A percentile compares a stretch with the other conserved stretches of the same genome.
Evolutionary conservation across 1,140 invertebrate species (phyloP).

Genomic region (Meloidogyne floridensis): DNA sequence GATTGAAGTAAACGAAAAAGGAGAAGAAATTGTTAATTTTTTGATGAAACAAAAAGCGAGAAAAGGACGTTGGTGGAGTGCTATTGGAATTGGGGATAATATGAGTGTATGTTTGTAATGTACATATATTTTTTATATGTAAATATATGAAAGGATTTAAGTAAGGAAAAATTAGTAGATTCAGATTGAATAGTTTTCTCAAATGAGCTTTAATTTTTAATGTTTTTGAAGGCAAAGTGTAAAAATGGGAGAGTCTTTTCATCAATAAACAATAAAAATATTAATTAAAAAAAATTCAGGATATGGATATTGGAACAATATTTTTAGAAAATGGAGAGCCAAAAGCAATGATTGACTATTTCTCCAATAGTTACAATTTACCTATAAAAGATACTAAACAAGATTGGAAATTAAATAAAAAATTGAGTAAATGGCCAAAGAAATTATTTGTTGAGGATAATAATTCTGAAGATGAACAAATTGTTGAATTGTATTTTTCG

Average conservation of each 20-base stretch:
- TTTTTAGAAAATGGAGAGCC: conserved; percentile 45
- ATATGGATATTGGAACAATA: conserved; percentile 54
- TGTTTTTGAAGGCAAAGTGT: no score
- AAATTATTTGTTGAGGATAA: conserved; percentile 29
- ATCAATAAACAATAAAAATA: background rate
- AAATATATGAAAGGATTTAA: no score
- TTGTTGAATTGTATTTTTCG: conserved; percentile 48
- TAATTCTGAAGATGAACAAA: conserved; percentile 27
- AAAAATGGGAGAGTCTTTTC: no score
- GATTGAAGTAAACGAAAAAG: conserved; percentile 38
- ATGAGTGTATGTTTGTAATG: conserved; percentile 43
- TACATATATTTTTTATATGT: no score
- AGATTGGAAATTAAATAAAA: conserved; percentile 45
- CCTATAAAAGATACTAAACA: conserved; percentile 43
- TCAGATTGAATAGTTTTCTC: no score
- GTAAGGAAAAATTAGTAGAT: no score
- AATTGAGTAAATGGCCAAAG: conserved; percentile 27
- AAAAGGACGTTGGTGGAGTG: conserved; percentile 60
- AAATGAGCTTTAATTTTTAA: no score
- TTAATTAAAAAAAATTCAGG: conserved; percentile 34
- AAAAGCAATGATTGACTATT: conserved; percentile 51
- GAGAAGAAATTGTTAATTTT: conserved; percentile 48
- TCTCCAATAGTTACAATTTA: conserved; percentile 44
- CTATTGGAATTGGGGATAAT: conserved; percentile 57
- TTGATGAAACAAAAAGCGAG: conserved; percentile 49